Evolutionary conservation across 2,888 invertebrate genomes (phyloP).

Genomic region (Apantesis nais): DNA sequence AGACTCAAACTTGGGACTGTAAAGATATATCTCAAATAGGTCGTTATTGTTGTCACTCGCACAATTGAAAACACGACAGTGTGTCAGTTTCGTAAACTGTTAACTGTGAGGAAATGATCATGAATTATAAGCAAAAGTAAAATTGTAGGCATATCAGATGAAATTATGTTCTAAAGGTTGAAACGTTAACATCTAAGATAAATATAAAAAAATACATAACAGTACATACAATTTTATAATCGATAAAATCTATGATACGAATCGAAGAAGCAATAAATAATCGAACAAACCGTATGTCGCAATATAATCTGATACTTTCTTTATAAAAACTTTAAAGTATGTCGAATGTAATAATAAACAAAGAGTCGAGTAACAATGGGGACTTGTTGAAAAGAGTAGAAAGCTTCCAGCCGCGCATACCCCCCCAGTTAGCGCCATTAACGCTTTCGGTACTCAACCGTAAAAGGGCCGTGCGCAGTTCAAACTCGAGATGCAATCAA

Average conservation of each 20-base stretch:
- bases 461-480: conserved; percentile 61
- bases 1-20: background rate
- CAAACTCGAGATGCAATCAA: conserved; percentile 45
- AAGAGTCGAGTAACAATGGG: conserved; percentile 52
- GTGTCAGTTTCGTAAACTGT: background rate
- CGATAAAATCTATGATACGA: background rate
- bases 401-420: conserved; percentile 64
- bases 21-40: background rate
- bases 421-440: conserved; percentile 76
- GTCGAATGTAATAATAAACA: conserved; percentile 48
- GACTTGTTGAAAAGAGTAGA: conserved; percentile 64
- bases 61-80: background rate
- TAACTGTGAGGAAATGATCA: background rate
- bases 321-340: conserved; percentile 27
- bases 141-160: background rate
- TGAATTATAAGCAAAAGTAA: background rate
- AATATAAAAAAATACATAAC: background rate
- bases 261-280: conserved; percentile 4
- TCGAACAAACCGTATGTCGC: background rate
- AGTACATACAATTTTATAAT: background rate
- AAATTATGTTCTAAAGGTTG: background rate
- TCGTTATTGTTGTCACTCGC: background rate
- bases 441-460: conserved; percentile 62
- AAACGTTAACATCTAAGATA: background rate
- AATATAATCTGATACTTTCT: conserved; percentile 1